Conservation (phyloP, 2,888 invertebrate genomes). For the Cataglyphis rosenhaueri region DNA sequence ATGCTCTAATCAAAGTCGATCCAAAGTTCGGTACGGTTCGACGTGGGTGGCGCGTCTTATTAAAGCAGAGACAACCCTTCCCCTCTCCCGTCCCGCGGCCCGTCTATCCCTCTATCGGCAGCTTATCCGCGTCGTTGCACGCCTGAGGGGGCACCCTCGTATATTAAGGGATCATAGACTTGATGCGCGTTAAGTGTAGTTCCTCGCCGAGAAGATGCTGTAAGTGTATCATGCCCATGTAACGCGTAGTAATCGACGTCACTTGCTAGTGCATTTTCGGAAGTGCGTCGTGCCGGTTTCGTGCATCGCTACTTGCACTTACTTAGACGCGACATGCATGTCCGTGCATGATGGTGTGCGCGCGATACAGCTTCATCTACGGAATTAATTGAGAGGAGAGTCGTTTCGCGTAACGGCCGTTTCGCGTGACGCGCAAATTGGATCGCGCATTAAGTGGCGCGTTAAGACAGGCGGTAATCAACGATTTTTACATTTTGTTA, state of each 20-base stretch:
- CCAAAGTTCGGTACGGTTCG: slow-evolving; percentile 75
- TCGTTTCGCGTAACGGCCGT: slow-evolving; percentile 18
- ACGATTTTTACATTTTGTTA: slow-evolving; percentile 7
- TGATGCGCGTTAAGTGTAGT: slow-evolving; percentile 65
- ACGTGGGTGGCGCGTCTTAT: slow-evolving; percentile 72
- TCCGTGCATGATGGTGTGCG: background rate
- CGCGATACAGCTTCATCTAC: slow-evolving; percentile 16
- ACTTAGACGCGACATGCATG: background rate
- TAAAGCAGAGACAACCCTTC: slow-evolving; percentile 67
- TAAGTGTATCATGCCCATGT: slow-evolving; percentile 64
- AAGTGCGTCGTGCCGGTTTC: background rate
- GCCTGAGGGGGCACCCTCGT: slow-evolving; percentile 58
- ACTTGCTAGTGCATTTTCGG: background rate
- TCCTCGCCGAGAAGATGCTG: slow-evolving; percentile 52
- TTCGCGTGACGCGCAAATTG: slow-evolving; percentile 43
- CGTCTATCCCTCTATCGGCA: slow-evolving; percentile 54
- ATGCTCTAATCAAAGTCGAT: slow-evolving; percentile 83
- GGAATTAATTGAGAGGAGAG: slow-evolving; percentile 26
- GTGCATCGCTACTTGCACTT: slow-evolving; percentile 12
- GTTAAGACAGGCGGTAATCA: slow-evolving; percentile 8
- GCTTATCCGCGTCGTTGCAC: slow-evolving; percentile 66
- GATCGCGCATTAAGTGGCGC: slow-evolving; percentile 20
- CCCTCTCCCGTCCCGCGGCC: slow-evolving; percentile 21
- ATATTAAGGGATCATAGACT: slow-evolving; percentile 72
- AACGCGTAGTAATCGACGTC: slow-evolving; percentile 30